Base-by-base conservation (phyloP, 2,888 invertebrate species). In the Xylophagus ater region DNA sequence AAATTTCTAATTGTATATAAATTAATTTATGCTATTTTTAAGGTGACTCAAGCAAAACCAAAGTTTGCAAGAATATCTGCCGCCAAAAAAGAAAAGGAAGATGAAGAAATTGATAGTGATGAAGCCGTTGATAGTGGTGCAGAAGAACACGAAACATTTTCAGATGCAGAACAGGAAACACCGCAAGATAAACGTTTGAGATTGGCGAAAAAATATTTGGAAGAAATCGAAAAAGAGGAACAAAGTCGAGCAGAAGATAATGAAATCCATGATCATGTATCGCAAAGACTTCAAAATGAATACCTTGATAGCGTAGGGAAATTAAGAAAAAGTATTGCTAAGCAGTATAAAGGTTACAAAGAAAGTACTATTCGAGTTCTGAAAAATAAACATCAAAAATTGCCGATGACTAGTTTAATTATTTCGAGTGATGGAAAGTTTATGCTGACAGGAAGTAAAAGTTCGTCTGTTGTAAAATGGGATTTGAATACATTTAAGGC, bases 121-220 rank as follows among this genome's bases (percentile, higher is more conserved):
- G 77, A 78, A 52, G 66, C 72, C n/a, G 67, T 66, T 44, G 69
- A 70, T 50, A 72, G 71, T 47, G 71, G 70, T 5, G 62, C 69
- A 33, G 71, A 52, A 58, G 66, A 36, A 65, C 66, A 41, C 4
- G 48, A 41, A 7, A 24, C 34, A 39, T 55, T 53, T 3, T 57
- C 58, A 37, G 54, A 58, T 12, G 62, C 59, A 37, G 66, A 63
- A 40, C 67, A 64, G 41, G 86, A 90, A 62, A 90, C 88, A 2
- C 79, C 82, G 0, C 90, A 93, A 59, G 88, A 94, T 55, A 94
- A 93, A 58, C 83, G 87, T 49, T 58, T 94, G 34, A 74, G 92
- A 30, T 64, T 94, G 44, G 92, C 94, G 0, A 93, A 93, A 59
- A 76, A 85, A 57, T 92, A 92, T 62, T 68, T 96, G 23, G 72